phyloP scores from a whole-genome alignment of 2,797 vertebrate genomes.

The Sorex maritimensis region DNA sequence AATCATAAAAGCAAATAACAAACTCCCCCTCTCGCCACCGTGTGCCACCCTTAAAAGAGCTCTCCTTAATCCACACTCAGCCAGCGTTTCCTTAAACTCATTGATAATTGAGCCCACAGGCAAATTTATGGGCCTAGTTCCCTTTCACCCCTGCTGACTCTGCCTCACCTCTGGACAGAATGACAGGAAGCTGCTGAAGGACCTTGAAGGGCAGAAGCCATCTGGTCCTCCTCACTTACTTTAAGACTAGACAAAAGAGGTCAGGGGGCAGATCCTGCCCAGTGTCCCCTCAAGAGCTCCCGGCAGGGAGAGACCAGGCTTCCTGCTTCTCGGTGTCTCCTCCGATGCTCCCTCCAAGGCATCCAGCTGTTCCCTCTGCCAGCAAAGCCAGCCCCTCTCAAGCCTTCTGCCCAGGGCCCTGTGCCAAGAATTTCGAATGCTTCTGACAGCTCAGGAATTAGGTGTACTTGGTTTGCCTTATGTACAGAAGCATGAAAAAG shows the following conservation, averaged over 20 bases:
- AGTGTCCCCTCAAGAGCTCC: neutral
- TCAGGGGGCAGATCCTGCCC: conserved; percentile 5
- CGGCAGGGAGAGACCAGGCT: neutral
- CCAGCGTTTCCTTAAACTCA: conserved; percentile 37
- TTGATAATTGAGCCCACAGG: neutral
- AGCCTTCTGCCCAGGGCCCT: conserved; percentile 6
- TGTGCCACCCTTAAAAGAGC: conserved; percentile 1
- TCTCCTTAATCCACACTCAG: neutral
- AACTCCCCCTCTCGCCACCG: too few species aligned
- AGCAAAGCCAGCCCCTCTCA: conserved; percentile 46
- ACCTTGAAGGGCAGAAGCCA: conserved; percentile 27
- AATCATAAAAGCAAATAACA: too few species aligned
- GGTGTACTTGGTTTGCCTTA: conserved; percentile 67
- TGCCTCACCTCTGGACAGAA: conserved; percentile 8
- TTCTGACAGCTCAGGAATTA: conserved; percentile 62
- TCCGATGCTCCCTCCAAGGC: neutral
- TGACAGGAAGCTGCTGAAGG: neutral
- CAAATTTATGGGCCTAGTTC: conserved; percentile 2
- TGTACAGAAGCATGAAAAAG: conserved; percentile 72
- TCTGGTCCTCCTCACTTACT: neutral
- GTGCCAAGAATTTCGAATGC: conserved; percentile 73
- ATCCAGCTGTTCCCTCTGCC: conserved; percentile 45
- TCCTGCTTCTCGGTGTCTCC: conserved; percentile 1
- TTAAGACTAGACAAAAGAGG: conserved; percentile 31
- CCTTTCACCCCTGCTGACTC: neutral